Evolutionary conservation across 2,888 invertebrate species (phyloP).

Genomic region (Lithophane socia): DNA sequence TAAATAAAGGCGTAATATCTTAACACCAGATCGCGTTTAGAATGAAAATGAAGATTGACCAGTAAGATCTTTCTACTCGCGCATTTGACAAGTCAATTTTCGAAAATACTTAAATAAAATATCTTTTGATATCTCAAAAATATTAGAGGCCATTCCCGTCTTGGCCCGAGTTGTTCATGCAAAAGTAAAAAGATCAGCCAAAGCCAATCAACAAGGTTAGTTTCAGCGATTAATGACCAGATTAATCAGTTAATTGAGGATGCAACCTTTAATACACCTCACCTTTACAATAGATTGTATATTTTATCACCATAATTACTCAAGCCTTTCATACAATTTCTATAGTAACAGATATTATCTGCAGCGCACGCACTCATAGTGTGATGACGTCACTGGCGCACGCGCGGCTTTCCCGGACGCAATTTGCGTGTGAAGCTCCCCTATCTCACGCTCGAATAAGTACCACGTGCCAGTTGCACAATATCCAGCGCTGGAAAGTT

Average conservation of each 20-base stretch:
- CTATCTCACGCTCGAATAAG: slow-evolving; percentile 47
- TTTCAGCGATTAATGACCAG: no score
- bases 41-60: slow-evolving; percentile 40
- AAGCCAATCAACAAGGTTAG: neutral
- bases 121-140: neutral
- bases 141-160: neutral
- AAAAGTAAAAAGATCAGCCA: neutral
- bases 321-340: slow-evolving; percentile 35
- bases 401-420: slow-evolving; percentile 56
- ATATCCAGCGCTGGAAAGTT: slow-evolving; percentile 24
- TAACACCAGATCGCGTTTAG: slow-evolving; percentile 39
- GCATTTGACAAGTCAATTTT: slow-evolving; percentile 22
- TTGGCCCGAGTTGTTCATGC: neutral
- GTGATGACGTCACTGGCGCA: slow-evolving; percentile 48
- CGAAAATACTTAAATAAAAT: neutral
- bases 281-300: neutral
- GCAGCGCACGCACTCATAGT: slow-evolving; percentile 24
- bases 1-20: slow-evolving; percentile 30
- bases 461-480: slow-evolving; percentile 54
- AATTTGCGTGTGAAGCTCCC: slow-evolving; percentile 57
- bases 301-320: slow-evolving; percentile 14
- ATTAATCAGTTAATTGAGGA: neutral
- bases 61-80: neutral
- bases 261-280: neutral
- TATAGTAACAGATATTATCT: slow-evolving; percentile 46